Conservation (phyloP, 2,888 invertebrate species). For the Troilus luridus region DNA sequence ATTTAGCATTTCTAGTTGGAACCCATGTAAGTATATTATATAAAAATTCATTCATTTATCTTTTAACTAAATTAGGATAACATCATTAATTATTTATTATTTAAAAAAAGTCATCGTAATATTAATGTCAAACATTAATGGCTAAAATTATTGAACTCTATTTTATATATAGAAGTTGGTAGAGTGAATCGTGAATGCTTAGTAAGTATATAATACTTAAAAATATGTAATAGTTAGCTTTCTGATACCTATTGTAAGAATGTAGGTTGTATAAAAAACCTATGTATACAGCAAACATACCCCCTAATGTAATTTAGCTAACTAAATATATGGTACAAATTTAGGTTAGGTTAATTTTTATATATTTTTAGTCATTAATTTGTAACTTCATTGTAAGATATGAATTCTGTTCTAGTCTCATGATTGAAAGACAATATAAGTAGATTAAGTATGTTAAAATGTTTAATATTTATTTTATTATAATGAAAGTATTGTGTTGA, state of each 20-base stretch:
- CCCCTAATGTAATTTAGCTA: neutral
- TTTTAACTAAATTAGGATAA: neutral
- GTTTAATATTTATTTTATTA: constrained; percentile 5
- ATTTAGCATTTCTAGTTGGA: neutral
- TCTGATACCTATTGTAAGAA: neutral
- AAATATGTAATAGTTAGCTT: neutral
- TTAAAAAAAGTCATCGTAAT: neutral
- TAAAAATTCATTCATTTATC: neutral
- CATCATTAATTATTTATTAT: neutral
- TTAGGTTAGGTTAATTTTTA: constrained; percentile 29
- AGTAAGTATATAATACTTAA: neutral
- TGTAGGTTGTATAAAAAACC: neutral
- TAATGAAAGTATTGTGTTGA: neutral
- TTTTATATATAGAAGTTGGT: neutral
- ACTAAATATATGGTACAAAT: constrained; percentile 44
- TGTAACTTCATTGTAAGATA: neutral
- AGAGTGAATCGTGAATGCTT: neutral
- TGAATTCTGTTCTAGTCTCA: constrained; percentile 48
- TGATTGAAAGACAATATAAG: constrained; percentile 49
- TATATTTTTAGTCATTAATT: constrained; percentile 46
- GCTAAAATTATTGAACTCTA: neutral
- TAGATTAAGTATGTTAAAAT: neutral
- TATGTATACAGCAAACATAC: neutral
- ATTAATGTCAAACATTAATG: neutral
- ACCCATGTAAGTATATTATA: neutral